A percentile compares a stretch with the other conserved stretches of the same genome.
Evolutionary conservation across 2,888 invertebrate genomes (phyloP).

Genomic region (Carcina quercana): DNA sequence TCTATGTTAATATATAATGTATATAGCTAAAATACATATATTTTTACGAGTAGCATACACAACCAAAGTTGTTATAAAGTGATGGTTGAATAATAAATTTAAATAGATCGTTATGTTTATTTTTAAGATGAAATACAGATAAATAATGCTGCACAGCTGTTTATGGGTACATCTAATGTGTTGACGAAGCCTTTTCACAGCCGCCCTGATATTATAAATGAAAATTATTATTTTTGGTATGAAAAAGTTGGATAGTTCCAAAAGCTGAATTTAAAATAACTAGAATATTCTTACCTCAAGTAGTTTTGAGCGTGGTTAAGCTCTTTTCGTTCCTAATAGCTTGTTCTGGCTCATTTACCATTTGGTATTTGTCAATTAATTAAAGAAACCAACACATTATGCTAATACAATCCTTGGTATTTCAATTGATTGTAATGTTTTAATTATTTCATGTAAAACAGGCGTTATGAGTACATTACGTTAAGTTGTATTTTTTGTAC

Average conservation of each 20-base stretch:
- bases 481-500: slow-evolving; percentile 84
- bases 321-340: slow-evolving; percentile 65
- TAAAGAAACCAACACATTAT: slow-evolving; percentile 39
- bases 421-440: slow-evolving; percentile 50
- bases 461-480: slow-evolving; percentile 77
- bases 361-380: slow-evolving; percentile 64
- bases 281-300: slow-evolving; percentile 30
- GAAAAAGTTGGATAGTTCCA: slow-evolving; percentile 31
- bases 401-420: slow-evolving; percentile 43
- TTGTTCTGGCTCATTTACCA: slow-evolving; percentile 48
- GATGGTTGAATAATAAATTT: slow-evolving; percentile 73
- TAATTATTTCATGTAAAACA: slow-evolving; percentile 54
- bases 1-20: slow-evolving; percentile 74
- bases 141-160: slow-evolving; percentile 49
- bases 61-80: slow-evolving; percentile 76
- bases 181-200: slow-evolving; percentile 61
- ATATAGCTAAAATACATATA: slow-evolving; percentile 72
- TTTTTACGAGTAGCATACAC: slow-evolving; percentile 75
- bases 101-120: slow-evolving; percentile 71
- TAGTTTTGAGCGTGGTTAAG: slow-evolving; percentile 38
- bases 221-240: slow-evolving; percentile 63
- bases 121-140: slow-evolving; percentile 53
- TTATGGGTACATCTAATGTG: slow-evolving; percentile 49
- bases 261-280: slow-evolving; percentile 24
- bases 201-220: slow-evolving; percentile 69